Conservation (phyloP, 2,797 vertebrate genomes). For the Premnoplex brunnescens region DNA sequence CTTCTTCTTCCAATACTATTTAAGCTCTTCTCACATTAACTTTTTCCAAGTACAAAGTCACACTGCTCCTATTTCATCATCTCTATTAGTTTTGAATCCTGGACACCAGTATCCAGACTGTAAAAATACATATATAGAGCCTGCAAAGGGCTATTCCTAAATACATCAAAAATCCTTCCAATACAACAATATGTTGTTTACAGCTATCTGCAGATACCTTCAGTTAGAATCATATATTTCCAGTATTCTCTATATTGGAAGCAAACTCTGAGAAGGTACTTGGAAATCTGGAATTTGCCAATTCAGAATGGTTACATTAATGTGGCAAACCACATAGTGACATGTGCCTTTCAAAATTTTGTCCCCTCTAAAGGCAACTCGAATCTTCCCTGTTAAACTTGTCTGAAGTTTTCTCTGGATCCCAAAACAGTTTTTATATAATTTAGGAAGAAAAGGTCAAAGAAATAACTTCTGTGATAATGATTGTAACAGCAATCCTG, state of each 20-base stretch:
- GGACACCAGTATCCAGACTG: not conserved
- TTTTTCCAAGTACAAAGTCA: not conserved
- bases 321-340: not conserved
- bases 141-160: not conserved
- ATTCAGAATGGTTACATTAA: not conserved
- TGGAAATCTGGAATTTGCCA: not conserved
- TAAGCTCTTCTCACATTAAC: not conserved
- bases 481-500: not conserved
- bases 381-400: not conserved
- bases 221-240: not conserved
- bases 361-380: not conserved
- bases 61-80: not conserved
- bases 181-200: not conserved
- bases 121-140: not conserved
- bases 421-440: not conserved
- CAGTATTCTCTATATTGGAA: not conserved
- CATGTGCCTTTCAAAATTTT: not conserved
- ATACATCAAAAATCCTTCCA: not conserved
- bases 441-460: not conserved
- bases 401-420: not conserved
- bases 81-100: not conserved
- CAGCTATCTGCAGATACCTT: not conserved
- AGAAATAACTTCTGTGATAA: not conserved
- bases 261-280: not conserved
- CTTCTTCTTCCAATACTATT: not conserved